Evolutionary conservation across 2,113 vertebrate genomes (phyloP).

Genomic region (Chrysochloris asiatica): DNA sequence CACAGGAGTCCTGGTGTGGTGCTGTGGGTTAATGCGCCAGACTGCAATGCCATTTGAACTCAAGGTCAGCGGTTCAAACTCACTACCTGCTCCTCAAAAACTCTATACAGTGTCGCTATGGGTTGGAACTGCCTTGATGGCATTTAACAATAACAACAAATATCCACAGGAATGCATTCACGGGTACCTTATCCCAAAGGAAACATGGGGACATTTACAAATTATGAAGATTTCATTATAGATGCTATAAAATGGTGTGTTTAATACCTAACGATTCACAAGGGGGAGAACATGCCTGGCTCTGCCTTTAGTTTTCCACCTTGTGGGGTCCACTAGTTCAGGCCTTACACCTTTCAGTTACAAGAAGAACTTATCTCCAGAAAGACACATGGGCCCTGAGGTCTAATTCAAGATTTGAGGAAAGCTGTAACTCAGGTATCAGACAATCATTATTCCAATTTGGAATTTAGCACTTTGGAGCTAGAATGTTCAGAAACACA

Average conservation of each 20-base stretch:
- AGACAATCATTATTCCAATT: constrained; percentile 64
- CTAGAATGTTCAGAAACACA: constrained; percentile 43
- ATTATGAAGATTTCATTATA: constrained; percentile 49
- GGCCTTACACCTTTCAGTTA: not conserved
- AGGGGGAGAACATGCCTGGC: not conserved
- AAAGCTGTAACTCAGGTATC: constrained; percentile 46
- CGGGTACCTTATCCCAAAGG: constrained; percentile 3
- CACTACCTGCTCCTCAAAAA: too few relatives aligned
- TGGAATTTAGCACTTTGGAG: constrained; percentile 64
- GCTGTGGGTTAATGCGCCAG: too few relatives aligned
- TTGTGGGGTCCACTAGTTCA: constrained; percentile 6
- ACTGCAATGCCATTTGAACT: too few relatives aligned
- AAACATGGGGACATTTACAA: constrained; percentile 55
- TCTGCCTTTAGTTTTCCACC: not conserved
- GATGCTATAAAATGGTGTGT: not conserved
- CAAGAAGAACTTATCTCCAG: constrained; percentile 54
- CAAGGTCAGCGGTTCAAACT: too few relatives aligned
- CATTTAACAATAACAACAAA: too few relatives aligned
- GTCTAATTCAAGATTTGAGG: constrained; percentile 34
- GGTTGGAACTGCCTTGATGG: too few relatives aligned
- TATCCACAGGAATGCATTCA: constrained; percentile 19
- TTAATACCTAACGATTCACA: not conserved
- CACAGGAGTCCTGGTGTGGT: too few relatives aligned
- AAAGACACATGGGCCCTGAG: constrained; percentile 40
- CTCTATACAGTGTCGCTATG: too few relatives aligned